A percentile compares a stretch with the other conserved stretches of the same genome.
phyloP scores from a whole-genome alignment of 2,797 vertebrate genomes.

The Oophaga sylvatica region DNA sequence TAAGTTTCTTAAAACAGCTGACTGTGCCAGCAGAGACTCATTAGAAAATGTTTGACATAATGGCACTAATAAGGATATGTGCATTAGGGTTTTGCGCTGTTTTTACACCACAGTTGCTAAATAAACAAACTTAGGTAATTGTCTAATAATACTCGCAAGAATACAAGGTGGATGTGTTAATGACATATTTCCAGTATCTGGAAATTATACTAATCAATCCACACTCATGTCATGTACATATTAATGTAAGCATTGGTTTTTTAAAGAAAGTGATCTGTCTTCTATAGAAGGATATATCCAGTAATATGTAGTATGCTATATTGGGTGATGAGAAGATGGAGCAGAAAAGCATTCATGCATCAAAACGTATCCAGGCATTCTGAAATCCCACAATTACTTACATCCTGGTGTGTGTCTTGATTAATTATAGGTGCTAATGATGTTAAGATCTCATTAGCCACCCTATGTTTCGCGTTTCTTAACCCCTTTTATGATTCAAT shows the following conservation, averaged over 20 bases:
- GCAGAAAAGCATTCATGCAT: slow-evolving; percentile 50
- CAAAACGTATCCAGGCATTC: slow-evolving; percentile 53
- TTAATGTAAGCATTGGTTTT: slow-evolving; percentile 34
- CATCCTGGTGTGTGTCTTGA: slow-evolving; percentile 59
- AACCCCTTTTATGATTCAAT: slow-evolving; percentile 35
- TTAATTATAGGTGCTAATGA: slow-evolving; percentile 61
- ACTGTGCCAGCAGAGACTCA: slow-evolving; percentile 5
- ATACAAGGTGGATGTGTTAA: neutral
- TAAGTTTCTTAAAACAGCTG: slow-evolving; percentile 26
- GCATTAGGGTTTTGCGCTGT: slow-evolving; percentile 10
- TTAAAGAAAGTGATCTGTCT: slow-evolving; percentile 33
- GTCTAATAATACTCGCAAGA: slow-evolving; percentile 6
- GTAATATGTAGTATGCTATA: slow-evolving; percentile 38
- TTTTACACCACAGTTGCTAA: slow-evolving; percentile 24
- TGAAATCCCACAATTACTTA: slow-evolving; percentile 60
- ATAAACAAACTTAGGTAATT: slow-evolving; percentile 27
- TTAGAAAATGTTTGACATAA: slow-evolving; percentile 33
- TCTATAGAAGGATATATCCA: slow-evolving; percentile 35
- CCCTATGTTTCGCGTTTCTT: slow-evolving; percentile 42
- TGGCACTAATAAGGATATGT: slow-evolving; percentile 35
- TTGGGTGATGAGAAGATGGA: slow-evolving; percentile 32
- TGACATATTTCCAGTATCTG: slow-evolving; percentile 22
- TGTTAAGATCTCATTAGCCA: slow-evolving; percentile 55
- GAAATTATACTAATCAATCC: slow-evolving; percentile 6
- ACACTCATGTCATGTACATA: slow-evolving; percentile 15